Percentiles rank a stretch among this genome's conserved stretches.
Conservation (phyloP, 2,888 invertebrate genomes). For the Melinopterus prodromus region DNA sequence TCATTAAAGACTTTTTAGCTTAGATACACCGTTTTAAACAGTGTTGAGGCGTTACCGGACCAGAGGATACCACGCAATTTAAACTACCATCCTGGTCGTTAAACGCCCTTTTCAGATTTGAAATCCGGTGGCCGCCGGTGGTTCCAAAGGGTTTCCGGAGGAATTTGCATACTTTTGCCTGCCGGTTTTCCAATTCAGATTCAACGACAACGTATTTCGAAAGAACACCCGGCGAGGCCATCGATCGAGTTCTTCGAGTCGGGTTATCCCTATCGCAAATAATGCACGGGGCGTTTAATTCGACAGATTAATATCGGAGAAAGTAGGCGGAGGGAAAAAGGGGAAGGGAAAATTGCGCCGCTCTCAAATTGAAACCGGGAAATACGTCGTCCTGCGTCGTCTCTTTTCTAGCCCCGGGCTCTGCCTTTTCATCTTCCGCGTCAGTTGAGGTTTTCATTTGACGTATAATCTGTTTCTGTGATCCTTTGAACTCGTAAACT, state of each 20-base stretch:
- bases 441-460: not conserved
- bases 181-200: not conserved
- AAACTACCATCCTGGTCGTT: not conserved
- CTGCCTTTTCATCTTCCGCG: not conserved
- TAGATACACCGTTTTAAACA: not conserved
- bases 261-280: not conserved
- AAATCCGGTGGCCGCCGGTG: not conserved
- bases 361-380: not conserved
- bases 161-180: not conserved
- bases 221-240: not conserved
- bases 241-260: not conserved
- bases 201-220: not conserved
- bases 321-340: not conserved
- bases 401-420: not conserved
- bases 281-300: not conserved
- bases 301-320: not conserved
- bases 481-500: not conserved
- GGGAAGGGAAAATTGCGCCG: not conserved
- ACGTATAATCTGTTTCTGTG: not conserved
- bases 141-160: not conserved
- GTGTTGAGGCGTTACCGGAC: not conserved
- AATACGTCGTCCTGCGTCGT: not conserved
- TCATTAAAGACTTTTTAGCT: not conserved
- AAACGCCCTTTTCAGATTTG: constrained; percentile 4
- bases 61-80: not conserved